Base-by-base conservation (phyloP, 2,113 vertebrate genomes). In the Ictidomys tridecemlineatus region DNA sequence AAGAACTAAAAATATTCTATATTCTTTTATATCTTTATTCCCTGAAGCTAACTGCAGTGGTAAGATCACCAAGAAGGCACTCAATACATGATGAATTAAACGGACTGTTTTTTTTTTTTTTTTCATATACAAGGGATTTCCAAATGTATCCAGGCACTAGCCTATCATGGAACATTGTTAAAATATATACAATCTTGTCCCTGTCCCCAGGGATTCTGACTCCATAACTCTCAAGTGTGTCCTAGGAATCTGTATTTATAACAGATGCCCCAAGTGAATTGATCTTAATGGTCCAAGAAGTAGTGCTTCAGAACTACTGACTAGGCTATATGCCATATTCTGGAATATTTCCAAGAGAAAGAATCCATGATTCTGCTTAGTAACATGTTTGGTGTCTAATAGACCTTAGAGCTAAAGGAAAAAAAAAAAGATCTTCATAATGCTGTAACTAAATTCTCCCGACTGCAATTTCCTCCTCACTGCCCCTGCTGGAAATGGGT, bases 211-310 rank as follows among this genome's bases (percentile, higher is more conserved):
- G 61, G 65, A 90, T n/a, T 56, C 22, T 77, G 12, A 30, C 30
- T 89, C 67, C 18, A 20, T 73, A 67, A 79, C 18, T 94, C 65
- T 94, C 37, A 79, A 89, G 61, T 42, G 1, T 42, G 65, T 72
- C 45, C 78, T 11, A 69, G 76, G 51, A 92, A 87, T 93, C 74
- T 85, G 82, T 70, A 79, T 97, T 79, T 89, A 7, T 95, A 91
- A 89, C 26, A 67, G 34, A 72, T 39, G 28, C 26, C 48, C 45
- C 30, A 61, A 80, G 28, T 51, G 45, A 84, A 32, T 89, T 58
- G 32, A 94, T 96, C 83, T 94, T 95, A 91, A 93, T 96, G 48
- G 45, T 89, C 80, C 39, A 91, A 76, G 61, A 95, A 89, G 48
- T 78, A 39, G 42, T 89, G n/a, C 42, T 96, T 96, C 11, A n/a